Evolutionary conservation across 2,888 invertebrate species (phyloP).

Genomic region (Tuberolachnus salignus): DNA sequence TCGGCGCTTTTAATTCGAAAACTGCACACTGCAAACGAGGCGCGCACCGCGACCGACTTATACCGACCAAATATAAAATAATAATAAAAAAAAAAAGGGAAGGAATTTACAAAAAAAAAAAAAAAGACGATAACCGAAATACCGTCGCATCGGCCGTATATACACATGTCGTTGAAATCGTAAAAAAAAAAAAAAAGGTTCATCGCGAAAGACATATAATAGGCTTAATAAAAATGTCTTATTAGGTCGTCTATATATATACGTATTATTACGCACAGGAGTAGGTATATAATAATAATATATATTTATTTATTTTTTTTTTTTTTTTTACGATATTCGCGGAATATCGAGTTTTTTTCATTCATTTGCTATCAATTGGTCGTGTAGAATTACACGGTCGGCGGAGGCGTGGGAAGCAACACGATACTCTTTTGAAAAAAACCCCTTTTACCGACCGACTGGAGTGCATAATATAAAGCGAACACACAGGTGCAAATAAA

Average conservation of each 20-base stretch:
- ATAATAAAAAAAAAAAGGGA: background rate
- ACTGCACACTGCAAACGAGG: background rate
- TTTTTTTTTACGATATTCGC: conserved; percentile 42
- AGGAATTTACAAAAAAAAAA: background rate
- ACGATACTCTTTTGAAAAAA: conserved; percentile 56
- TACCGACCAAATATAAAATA: background rate
- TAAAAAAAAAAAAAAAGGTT: conserved; percentile 14
- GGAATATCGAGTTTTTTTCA: conserved; percentile 39
- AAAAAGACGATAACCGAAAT: too few species aligned
- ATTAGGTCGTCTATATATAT: conserved; percentile 44
- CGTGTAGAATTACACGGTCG: conserved; percentile 53
- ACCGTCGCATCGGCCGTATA: background rate
- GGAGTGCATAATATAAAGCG: conserved; percentile 36
- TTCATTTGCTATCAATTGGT: conserved; percentile 52
- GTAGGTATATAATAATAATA: conserved; percentile 7
- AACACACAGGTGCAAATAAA: conserved; percentile 56
- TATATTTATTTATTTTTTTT: too few species aligned
- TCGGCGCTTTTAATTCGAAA: conserved; percentile 7
- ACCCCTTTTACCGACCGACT: conserved; percentile 48
- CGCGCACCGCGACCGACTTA: background rate
- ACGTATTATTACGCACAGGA: background rate
- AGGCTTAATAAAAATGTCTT: conserved; percentile 55
- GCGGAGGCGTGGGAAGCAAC: conserved; percentile 55
- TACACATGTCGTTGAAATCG: conserved; percentile 9
- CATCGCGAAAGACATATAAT: conserved; percentile 42